Conservation (phyloP, 2,113 vertebrate genomes). For the Ranitomeya imitator region DNA sequence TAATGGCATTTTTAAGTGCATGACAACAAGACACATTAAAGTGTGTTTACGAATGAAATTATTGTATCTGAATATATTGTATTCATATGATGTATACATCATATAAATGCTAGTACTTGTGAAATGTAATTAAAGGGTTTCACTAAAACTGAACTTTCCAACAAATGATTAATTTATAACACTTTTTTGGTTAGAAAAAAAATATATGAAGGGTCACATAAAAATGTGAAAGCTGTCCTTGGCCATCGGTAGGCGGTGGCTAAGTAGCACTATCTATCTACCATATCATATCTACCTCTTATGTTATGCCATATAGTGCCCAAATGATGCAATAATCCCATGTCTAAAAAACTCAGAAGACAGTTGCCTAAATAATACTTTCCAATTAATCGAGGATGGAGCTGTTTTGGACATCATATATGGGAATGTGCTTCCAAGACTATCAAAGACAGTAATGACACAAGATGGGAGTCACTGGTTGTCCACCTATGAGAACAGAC, state of each 20-base stretch:
- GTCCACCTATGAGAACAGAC: too few species aligned
- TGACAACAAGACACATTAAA: constrained; percentile 32
- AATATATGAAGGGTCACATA: neutral
- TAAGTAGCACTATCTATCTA: neutral
- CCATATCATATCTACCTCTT: neutral
- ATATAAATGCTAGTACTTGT: neutral
- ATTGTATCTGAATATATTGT: neutral
- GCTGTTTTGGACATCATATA: neutral
- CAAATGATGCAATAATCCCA: neutral
- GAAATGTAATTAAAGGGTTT: neutral
- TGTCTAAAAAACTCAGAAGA: neutral
- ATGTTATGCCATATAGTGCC: neutral
- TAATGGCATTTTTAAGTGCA: constrained; percentile 32
- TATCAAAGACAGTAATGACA: neutral
- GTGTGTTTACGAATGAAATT: neutral
- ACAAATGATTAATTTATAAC: neutral
- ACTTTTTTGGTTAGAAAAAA: neutral
- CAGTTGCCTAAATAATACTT: neutral
- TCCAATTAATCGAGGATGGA: neutral
- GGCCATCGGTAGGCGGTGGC: neutral
- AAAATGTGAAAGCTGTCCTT: neutral
- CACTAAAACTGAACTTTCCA: neutral
- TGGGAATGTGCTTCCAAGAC: neutral
- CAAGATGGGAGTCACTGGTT: neutral
- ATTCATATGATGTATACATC: neutral